Evolutionary conservation across 2,888 invertebrate species (phyloP).

Genomic region (Timandra comae): DNA sequence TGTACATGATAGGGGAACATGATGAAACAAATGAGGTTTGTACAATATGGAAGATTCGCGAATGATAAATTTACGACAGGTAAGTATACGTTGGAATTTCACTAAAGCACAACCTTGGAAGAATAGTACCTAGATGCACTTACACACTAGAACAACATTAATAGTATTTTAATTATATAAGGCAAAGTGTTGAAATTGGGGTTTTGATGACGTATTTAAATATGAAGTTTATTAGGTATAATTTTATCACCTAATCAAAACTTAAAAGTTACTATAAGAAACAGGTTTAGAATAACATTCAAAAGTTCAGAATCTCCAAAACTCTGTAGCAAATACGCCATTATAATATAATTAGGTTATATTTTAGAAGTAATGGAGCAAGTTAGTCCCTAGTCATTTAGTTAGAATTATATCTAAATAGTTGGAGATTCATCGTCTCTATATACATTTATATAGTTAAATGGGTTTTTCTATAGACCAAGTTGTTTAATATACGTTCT

Average conservation of each 20-base stretch:
- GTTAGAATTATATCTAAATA: too few species aligned
- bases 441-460: too few species aligned
- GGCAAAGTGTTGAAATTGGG: conserved; percentile 73
- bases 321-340: too few species aligned
- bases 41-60: conserved; percentile 34
- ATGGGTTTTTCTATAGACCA: too few species aligned
- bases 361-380: too few species aligned
- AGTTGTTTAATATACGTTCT: too few species aligned
- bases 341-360: too few species aligned
- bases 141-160: conserved; percentile 66
- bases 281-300: too few species aligned
- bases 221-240: conserved; percentile 23
- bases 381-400: conserved; percentile 15
- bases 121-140: conserved; percentile 73
- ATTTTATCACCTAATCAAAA: too few species aligned
- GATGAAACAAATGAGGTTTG: conserved; percentile 36
- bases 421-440: too few species aligned
- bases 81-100: conserved; percentile 58
- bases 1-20: conserved; percentile 48
- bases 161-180: conserved; percentile 62
- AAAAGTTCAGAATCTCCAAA: too few species aligned
- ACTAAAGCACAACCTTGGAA: conserved; percentile 77
- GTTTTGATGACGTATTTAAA: conserved; percentile 46
- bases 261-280: too few species aligned
- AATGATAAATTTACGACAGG: conserved; percentile 30